These are phyloP conservation scores for Notodonta dromedarius DNA, from an alignment of 2,888 invertebrate species.

Conservation along the genomic window DNA sequence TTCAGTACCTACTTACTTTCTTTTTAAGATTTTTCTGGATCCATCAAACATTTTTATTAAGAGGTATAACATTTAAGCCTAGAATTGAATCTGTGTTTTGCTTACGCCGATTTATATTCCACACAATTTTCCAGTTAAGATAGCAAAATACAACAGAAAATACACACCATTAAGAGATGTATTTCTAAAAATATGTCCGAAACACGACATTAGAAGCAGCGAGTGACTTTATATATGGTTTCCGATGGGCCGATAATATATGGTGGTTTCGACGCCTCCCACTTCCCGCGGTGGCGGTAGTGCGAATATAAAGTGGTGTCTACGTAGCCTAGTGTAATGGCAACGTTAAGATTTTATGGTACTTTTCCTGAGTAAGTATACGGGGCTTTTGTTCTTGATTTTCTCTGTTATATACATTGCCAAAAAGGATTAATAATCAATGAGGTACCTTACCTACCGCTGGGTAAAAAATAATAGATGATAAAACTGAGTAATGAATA, in stretches of 20 bases:
- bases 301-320: slow-evolving; percentile 28
- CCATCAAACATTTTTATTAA: too few relatives aligned
- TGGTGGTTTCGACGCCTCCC: slow-evolving; percentile 34
- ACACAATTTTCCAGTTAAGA: not conserved
- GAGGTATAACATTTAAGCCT: too few relatives aligned
- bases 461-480: too few relatives aligned
- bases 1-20: too few relatives aligned
- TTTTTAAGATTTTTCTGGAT: too few relatives aligned
- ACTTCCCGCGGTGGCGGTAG: slow-evolving; percentile 23
- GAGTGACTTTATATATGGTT: slow-evolving; percentile 35
- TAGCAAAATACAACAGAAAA: slow-evolving; percentile 8
- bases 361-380: not conserved
- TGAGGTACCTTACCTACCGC: too few relatives aligned
- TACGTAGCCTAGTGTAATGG: slow-evolving; percentile 29
- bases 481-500: too few relatives aligned
- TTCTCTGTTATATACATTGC: too few relatives aligned
- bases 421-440: too few relatives aligned
- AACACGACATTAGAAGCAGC: slow-evolving; percentile 23
- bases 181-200: slow-evolving; percentile 28
- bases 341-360: slow-evolving; percentile 13
- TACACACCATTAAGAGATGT: slow-evolving; percentile 21
- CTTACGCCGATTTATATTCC: too few relatives aligned
- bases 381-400: not conserved
- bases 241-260: slow-evolving; percentile 41
- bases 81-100: too few relatives aligned